phyloP scores from a whole-genome alignment of 2,113 vertebrate species.

The Bubo scandiacus region DNA sequence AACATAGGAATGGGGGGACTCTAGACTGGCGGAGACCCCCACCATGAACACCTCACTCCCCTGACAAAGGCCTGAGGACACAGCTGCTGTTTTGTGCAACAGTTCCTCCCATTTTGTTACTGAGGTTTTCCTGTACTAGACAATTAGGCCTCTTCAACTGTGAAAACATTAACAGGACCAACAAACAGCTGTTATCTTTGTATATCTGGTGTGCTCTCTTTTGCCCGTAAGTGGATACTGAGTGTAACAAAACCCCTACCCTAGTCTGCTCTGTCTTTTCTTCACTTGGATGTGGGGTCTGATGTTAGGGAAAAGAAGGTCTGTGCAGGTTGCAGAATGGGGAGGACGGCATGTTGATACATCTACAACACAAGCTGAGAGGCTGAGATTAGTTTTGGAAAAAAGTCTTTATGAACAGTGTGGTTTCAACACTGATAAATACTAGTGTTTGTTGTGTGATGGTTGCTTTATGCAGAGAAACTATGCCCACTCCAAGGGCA shows the following conservation, averaged over 20 bases:
- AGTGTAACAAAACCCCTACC: neutral
- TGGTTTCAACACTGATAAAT: neutral
- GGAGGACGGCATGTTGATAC: neutral
- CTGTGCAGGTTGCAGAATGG: neutral
- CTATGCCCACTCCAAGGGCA: neutral
- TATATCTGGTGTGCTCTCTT: neutral
- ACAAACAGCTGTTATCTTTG: neutral
- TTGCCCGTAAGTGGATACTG: neutral
- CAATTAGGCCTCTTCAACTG: neutral
- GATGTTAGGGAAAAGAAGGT: neutral
- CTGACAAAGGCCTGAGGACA: neutral
- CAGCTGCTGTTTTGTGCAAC: neutral
- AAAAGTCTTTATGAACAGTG: neutral
- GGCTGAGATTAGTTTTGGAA: neutral
- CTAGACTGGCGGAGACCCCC: rapidly evolving
- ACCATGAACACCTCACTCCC: neutral
- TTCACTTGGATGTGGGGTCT: neutral
- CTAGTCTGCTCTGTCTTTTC: neutral
- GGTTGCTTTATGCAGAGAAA: neutral
- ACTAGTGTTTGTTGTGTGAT: neutral
- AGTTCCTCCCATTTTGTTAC: neutral
- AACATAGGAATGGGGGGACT: neutral
- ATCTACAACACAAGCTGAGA: neutral
- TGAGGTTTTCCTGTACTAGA: neutral
- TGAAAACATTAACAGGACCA: neutral